These are phyloP conservation scores for Sternotherus odoratus DNA, from an alignment of 2,797 vertebrate genomes.

Conservation along the genomic window DNA sequence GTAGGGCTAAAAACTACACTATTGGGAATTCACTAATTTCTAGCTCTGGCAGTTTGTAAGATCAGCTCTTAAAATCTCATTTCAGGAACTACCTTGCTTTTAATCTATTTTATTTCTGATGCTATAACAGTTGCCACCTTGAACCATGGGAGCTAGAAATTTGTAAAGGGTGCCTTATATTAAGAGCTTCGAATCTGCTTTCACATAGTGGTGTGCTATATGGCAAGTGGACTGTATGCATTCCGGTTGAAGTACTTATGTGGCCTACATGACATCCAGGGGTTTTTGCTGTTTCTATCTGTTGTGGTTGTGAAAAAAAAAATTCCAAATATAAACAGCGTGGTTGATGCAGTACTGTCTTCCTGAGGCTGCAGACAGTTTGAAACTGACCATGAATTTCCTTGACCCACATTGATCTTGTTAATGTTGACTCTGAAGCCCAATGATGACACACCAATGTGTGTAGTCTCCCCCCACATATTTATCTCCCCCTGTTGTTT, in stretches of 20 bases:
- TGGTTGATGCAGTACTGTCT: too few species aligned
- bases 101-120: background rate
- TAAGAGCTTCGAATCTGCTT: background rate
- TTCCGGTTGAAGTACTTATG: background rate
- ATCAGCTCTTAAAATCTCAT: background rate
- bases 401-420: too few species aligned
- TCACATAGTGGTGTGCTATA: background rate
- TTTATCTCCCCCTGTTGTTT: too few species aligned
- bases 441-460: too few species aligned
- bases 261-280: background rate
- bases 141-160: background rate
- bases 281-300: background rate
- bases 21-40: background rate
- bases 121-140: too few species aligned
- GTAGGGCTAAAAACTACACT: background rate
- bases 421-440: too few species aligned
- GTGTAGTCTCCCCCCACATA: too few species aligned
- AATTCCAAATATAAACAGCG: too few species aligned
- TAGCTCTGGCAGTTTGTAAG: background rate
- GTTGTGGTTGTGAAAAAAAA: background rate
- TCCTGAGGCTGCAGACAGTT: too few species aligned
- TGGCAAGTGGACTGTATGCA: background rate
- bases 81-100: background rate
- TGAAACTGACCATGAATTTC: too few species aligned
- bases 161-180: background rate